Evolutionary conservation across 2,888 invertebrate species (phyloP).

Genomic region (Drosophila kambysellisi): DNA sequence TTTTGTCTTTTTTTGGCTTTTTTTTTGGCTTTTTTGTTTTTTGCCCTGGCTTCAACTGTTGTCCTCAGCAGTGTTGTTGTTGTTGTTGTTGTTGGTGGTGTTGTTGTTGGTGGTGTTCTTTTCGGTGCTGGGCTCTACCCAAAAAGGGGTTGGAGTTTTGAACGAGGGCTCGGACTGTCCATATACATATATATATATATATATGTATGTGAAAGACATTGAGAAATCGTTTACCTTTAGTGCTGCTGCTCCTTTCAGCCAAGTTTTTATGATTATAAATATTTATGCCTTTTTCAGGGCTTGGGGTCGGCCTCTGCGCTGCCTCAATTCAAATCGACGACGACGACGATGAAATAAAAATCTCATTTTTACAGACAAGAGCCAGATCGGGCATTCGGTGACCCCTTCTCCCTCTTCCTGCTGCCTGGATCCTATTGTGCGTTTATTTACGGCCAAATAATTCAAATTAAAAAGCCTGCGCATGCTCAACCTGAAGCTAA

Average conservation of each 20-base stretch:
- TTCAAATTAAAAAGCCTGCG: conserved; percentile 81
- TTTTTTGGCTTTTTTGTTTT: background rate
- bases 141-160: conserved; percentile 36
- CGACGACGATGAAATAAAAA: conserved; percentile 66
- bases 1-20: conserved; percentile 60
- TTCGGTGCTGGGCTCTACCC: conserved; percentile 14
- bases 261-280: conserved; percentile 78
- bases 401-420: background rate
- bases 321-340: conserved; percentile 66
- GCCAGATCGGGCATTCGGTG: conserved; percentile 22
- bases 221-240: conserved; percentile 81
- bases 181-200: conserved; percentile 13
- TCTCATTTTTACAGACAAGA: conserved; percentile 65
- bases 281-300: conserved; percentile 67
- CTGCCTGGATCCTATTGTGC: conserved; percentile 66
- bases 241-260: conserved; percentile 57
- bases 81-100: conserved; percentile 1
- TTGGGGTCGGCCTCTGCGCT: conserved; percentile 27
- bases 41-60: conserved; percentile 26
- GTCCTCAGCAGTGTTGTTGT: conserved; percentile 9
- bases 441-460: conserved; percentile 83
- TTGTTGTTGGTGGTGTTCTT: background rate
- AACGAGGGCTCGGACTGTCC: conserved; percentile 35
- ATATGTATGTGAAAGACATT: conserved; percentile 74
- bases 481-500: conserved; percentile 42